Percentiles rank a stretch among this genome's conserved stretches.
These are phyloP conservation scores for Engystomops pustulosus DNA, from an alignment of 2,113 vertebrate species.

Conservation along the genomic window DNA sequence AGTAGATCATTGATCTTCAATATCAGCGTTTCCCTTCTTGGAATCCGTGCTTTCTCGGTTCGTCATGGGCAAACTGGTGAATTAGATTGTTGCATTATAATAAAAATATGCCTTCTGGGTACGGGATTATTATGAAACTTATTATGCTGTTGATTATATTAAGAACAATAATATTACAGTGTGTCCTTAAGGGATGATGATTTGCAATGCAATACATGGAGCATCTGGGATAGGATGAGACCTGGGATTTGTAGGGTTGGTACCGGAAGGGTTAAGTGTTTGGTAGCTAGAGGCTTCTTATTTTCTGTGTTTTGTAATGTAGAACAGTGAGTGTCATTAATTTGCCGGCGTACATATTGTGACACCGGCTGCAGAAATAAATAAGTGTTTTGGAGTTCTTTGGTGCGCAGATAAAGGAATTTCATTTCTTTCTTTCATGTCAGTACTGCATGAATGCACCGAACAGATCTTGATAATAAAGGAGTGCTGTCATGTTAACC, in stretches of 20 bases:
- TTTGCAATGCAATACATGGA: conserved; percentile 21
- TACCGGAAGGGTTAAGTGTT: conserved; percentile 1
- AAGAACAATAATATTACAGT: conserved; percentile 26
- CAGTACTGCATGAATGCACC: conserved; percentile 51
- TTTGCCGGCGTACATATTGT: conserved; percentile 39
- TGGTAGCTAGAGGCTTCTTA: conserved; percentile 2
- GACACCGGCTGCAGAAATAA: conserved; percentile 46
- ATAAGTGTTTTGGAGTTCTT: conserved; percentile 52
- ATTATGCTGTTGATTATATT: conserved; percentile 19
- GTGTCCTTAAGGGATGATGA: conserved; percentile 21
- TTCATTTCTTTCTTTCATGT: conserved; percentile 48
- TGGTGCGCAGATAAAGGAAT: conserved; percentile 45
- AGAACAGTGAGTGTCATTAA: conserved; percentile 42
- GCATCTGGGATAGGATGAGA: no score
- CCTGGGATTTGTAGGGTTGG: not conserved
- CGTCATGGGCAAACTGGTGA: conserved; percentile 19
- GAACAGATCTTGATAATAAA: conserved; percentile 57
- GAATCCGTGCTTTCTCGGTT: not conserved
- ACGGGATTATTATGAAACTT: conserved; percentile 21
- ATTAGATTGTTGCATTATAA: conserved; percentile 19
- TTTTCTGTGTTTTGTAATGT: conserved; percentile 38
- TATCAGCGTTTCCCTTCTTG: conserved; percentile 14
- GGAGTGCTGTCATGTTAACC: conserved; percentile 54
- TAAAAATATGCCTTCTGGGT: conserved; percentile 24
- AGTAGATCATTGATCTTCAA: conserved; percentile 41